Evolutionary conservation across 2,888 invertebrate genomes (phyloP), one percentile per base, ranked within the genome.

Genomic region (Gymnosoma rotundatum): DNA sequence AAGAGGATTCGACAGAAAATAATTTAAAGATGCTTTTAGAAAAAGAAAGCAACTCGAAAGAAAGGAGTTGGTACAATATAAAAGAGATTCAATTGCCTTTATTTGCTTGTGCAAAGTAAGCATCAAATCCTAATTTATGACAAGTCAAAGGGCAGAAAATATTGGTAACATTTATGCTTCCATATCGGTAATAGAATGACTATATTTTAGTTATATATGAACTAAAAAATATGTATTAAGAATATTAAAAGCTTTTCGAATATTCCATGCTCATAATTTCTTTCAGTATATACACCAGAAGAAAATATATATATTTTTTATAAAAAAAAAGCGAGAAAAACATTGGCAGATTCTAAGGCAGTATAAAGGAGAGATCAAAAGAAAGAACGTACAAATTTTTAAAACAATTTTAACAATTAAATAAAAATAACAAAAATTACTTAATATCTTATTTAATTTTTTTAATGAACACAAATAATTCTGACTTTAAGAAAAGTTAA

Each of bases 401-500:
- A 83, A 83, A 64, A 86, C 78, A 83, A 78, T 42, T 69, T 78
- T 78, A 80, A 81, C 80, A 80, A 67, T 75, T 45, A 81, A 72
- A 58, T 48, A 69, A 64, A 81, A 83, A 74, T 66, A 80, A 83
- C 36, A 73, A 66, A 72, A 78, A n/a, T 50, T 50, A 14, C 20
- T 48, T 32, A 73, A 69, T 78, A 72, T 0, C 60, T 32, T 78
- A 48, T 21, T 61, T 63, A 48, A n/a, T 56, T 20, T 69, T 52
- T 63, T 73, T 45, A 74, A 76, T 79, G 83, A 82, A 82, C 85
- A 83, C 83, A 82, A 85, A 85, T 78, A 21, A 83, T 76, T 79
- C 79, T 82, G 67, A 76, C 78, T 76, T 58, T 64, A 56, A 36
- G 48, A n/a, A 63, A 56, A 45, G 48, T 50, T 52, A 20, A 10